Percentiles rank a stretch among this genome's conserved stretches.
phyloP scores from a whole-genome alignment of 1,140 invertebrate genomes.

The Solenopsis invicta region DNA sequence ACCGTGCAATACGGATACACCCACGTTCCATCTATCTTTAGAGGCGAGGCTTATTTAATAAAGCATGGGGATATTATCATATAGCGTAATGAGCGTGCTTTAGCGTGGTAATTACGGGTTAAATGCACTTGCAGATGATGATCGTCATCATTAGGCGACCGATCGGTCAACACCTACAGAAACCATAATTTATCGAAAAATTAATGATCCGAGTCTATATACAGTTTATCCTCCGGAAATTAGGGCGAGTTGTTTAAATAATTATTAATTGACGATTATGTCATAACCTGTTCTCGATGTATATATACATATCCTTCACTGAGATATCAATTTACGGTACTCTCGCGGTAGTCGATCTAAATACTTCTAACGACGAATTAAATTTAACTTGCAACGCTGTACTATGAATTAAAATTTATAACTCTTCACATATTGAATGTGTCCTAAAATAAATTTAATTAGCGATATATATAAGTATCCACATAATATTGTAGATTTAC shows the following conservation, averaged over 20 bases:
- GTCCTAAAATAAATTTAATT: not conserved
- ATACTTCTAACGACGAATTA: not conserved
- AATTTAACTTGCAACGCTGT: not conserved
- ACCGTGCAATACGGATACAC: not conserved
- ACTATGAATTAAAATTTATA: not conserved
- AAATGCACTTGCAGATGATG: conserved; percentile 34
- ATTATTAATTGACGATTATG: conserved; percentile 19
- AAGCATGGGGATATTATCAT: conserved; percentile 2
- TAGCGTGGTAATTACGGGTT: conserved; percentile 31
- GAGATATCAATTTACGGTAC: conserved; percentile 23
- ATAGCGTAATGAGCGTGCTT: conserved; percentile 7
- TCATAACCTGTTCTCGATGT: not conserved
- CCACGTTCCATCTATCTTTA: conserved; percentile 30
- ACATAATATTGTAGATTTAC: not conserved
- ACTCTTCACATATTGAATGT: not conserved
- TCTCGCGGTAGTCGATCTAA: not conserved
- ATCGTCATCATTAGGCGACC: conserved; percentile 15
- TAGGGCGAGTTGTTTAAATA: conserved; percentile 2
- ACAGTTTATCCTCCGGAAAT: conserved; percentile 9
- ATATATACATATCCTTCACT: not conserved
- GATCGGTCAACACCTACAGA: not conserved
- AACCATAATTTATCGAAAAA: conserved; percentile 40
- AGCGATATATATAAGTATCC: not conserved
- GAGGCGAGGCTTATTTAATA: conserved; percentile 31
- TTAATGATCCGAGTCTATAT: not conserved